These are phyloP conservation scores for Atrichornis clamosus DNA, from an alignment of 2,113 vertebrate genomes.

Conservation along the genomic window DNA sequence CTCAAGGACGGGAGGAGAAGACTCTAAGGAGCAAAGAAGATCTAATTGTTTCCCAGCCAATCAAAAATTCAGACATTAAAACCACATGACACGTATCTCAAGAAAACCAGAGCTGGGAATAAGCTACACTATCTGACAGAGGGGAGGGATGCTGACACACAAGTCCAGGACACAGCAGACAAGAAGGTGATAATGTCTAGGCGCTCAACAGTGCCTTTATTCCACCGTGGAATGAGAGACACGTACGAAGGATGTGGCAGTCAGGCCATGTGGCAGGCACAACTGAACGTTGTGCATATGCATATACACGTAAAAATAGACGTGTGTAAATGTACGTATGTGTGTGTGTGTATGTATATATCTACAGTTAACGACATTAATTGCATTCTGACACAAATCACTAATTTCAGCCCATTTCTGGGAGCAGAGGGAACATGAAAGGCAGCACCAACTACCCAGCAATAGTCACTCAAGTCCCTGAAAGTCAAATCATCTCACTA, in stretches of 20 bases:
- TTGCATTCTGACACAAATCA: not conserved
- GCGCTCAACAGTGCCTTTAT: not conserved
- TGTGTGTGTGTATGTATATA: too few relatives aligned
- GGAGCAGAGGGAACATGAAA: not conserved
- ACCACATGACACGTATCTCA: rapidly evolving
- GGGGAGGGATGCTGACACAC: not conserved
- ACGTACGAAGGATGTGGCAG: not conserved
- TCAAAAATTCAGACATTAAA: not conserved
- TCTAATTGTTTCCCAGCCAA: not conserved
- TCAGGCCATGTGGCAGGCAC: too few relatives aligned
- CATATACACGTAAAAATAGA: rapidly evolving
- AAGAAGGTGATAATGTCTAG: not conserved
- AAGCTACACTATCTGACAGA: not conserved
- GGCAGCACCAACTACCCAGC: not conserved
- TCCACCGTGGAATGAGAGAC: not conserved
- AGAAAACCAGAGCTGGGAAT: not conserved
- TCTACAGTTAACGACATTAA: not conserved
- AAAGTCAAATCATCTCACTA: not conserved
- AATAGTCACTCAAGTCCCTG: not conserved
- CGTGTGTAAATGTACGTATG: not conserved
- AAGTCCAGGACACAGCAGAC: not conserved
- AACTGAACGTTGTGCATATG: not conserved
- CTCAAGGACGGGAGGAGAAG: constrained; percentile 65
- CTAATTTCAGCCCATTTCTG: not conserved
- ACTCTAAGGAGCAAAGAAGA: constrained; percentile 67